Base-by-base conservation (phyloP, 2,797 vertebrate species). In the Sebastes variabilis region DNA sequence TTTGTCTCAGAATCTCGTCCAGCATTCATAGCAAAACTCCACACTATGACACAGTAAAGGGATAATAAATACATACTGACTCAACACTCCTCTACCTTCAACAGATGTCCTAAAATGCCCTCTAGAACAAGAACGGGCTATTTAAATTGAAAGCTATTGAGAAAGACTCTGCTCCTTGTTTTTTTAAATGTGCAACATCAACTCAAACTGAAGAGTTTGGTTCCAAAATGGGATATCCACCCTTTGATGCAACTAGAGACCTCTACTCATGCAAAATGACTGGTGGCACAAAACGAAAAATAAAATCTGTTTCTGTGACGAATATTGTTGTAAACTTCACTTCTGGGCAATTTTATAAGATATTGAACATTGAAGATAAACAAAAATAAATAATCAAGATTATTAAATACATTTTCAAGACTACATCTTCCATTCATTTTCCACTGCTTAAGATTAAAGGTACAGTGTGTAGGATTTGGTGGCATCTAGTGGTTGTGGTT, bases 11-110 rank as follows among this genome's bases (percentile, higher is more conserved):
- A 74, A 36, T 59, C 49, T 70, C 4, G 2, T 81, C 8, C 13
- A 80, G 42, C 42, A 68, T 76, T 81, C 60, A 66, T 32, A 73
- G 66, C 65, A 77, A 85, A 83, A 67, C 78, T 81, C 69, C 69
- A 61, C 38, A 67, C 25, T n/a, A 60, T 52, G 69, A 75, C 65
- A 73, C 60, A 77, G 75, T 87, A 91, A 90, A 89, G 88, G 84
- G 80, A 88, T 86, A 27, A 87, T 72, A 61, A 24, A 52, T 54
- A 87, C 70, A 68, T 68, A 36, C 27, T 20, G 18, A 18, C 77
- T 84, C 18, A 72, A 68, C 52, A 30, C 56, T 78, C 30, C 22
- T 66, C 59, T 59, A 67, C 66, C 42, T 22, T 70, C 66, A 61
- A 69, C 34, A 75, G 62, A 80, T 30, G 8, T 55, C 32, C 38